Percentiles rank a stretch among this genome's conserved stretches.
Conservation (phyloP, 1,140 invertebrate genomes). For the Megalopta genalis region DNA sequence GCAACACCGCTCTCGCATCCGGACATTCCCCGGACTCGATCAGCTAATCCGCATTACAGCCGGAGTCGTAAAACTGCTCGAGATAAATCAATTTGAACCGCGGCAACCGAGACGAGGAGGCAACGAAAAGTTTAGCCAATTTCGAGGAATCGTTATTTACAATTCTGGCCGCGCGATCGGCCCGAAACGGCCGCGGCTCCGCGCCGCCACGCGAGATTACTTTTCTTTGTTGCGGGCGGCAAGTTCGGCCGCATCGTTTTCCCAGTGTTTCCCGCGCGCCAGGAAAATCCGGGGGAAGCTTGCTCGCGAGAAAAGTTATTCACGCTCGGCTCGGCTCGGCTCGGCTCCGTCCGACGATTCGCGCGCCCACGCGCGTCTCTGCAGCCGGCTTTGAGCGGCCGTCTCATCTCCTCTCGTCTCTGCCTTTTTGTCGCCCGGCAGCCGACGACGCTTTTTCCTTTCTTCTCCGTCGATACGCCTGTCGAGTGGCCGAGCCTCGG, state of each 20-base stretch:
- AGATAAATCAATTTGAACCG: constrained; percentile 41
- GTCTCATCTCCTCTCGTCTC: background rate
- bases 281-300: constrained; percentile 41
- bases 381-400: constrained; percentile 51
- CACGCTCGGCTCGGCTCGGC: background rate
- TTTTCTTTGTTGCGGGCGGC: constrained; percentile 41
- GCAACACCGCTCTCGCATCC: background rate
- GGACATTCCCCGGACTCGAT: background rate
- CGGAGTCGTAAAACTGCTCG: constrained; percentile 6
- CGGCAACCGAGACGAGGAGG: background rate
- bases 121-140: constrained; percentile 24
- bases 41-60: background rate
- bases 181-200: background rate
- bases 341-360: constrained; percentile 32
- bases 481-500: background rate
- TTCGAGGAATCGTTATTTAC: constrained; percentile 39
- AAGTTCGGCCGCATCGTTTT: constrained; percentile 29
- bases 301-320: constrained; percentile 37
- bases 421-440: constrained; percentile 20
- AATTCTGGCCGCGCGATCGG: constrained; percentile 11
- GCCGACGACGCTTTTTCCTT: background rate
- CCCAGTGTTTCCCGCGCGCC: background rate
- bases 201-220: constrained; percentile 31
- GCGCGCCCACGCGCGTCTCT: constrained; percentile 12
- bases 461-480: background rate